Percentiles rank a stretch among this genome's conserved stretches.
Evolutionary conservation across 2,113 vertebrate genomes (phyloP).

Genomic region (Cranoglanis bouderius): DNA sequence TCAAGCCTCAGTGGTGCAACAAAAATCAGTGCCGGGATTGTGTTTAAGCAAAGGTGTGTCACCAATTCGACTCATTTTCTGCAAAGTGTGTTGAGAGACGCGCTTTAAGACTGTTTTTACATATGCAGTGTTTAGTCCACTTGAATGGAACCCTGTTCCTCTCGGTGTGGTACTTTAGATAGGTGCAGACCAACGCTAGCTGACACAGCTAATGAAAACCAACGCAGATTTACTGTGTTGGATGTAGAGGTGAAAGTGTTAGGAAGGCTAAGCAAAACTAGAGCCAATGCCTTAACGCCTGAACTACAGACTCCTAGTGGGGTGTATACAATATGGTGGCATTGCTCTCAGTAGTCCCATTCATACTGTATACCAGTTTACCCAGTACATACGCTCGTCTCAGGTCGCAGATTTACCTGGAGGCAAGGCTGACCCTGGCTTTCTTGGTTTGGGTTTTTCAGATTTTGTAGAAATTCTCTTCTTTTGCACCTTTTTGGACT

Average conservation of each 20-base stretch:
- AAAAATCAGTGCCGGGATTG: too few relatives aligned
- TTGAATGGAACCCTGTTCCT: not conserved
- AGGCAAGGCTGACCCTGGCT: constrained; percentile 6
- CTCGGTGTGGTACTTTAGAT: not conserved
- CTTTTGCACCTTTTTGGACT: constrained; percentile 46
- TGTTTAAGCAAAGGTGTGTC: not conserved
- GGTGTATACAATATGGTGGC: not conserved
- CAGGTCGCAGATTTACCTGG: constrained; percentile 2
- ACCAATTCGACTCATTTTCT: not conserved
- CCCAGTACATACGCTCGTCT: constrained; percentile 60
- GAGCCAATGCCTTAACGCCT: not conserved
- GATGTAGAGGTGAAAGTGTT: not conserved
- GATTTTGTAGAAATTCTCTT: constrained; percentile 39
- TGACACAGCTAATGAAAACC: not conserved
- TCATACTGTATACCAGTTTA: constrained; percentile 47
- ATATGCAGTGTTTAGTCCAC: not conserved
- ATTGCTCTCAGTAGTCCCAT: constrained; percentile 31
- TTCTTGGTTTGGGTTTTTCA: constrained; percentile 37
- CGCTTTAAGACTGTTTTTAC: not conserved
- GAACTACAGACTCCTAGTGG: not conserved
- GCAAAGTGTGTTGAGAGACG: not conserved
- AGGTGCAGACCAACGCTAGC: not conserved
- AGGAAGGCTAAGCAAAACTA: not conserved
- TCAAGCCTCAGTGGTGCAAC: too few relatives aligned
- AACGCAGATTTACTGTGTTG: not conserved